phyloP scores from a whole-genome alignment of 2,113 vertebrate genomes.

The Nothocercus nigrocapillus region DNA sequence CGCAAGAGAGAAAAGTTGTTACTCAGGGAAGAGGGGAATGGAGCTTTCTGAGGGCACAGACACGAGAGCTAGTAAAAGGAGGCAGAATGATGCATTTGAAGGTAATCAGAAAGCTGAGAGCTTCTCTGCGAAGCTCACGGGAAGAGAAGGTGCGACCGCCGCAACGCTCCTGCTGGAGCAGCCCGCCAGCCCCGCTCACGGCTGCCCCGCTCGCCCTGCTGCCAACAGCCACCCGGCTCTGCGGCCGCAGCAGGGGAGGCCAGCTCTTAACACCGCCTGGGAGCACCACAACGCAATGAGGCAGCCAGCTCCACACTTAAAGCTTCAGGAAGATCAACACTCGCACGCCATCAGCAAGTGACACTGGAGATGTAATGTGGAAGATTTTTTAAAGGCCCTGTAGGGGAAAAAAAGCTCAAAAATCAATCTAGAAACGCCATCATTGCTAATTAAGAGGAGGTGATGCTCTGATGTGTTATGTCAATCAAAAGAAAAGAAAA shows the following conservation, averaged over 20 bases:
- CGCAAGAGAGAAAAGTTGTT: neutral
- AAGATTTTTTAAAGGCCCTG: neutral
- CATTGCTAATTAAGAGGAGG: slow-evolving; percentile 38
- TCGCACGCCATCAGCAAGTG: neutral
- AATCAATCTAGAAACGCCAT: neutral
- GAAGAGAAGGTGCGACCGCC: neutral
- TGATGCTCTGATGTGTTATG: neutral
- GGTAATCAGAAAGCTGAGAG: neutral
- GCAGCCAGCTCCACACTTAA: neutral
- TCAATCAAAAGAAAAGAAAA: neutral
- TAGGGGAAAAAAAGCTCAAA: neutral
- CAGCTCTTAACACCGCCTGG: neutral
- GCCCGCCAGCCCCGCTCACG: too few species aligned
- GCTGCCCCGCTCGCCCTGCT: neutral
- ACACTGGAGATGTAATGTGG: neutral
- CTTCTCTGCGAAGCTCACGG: neutral
- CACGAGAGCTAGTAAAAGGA: neutral
- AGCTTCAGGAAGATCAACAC: neutral
- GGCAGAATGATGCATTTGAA: neutral
- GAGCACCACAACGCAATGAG: neutral
- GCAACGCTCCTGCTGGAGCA: neutral
- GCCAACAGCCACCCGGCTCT: neutral
- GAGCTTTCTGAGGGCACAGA: neutral
- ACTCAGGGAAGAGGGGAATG: neutral
- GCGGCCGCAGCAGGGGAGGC: neutral